A percentile compares a stretch with the other conserved stretches of the same genome.
Conservation (phyloP, 2,797 vertebrate genomes). For the Hydrophis major region DNA sequence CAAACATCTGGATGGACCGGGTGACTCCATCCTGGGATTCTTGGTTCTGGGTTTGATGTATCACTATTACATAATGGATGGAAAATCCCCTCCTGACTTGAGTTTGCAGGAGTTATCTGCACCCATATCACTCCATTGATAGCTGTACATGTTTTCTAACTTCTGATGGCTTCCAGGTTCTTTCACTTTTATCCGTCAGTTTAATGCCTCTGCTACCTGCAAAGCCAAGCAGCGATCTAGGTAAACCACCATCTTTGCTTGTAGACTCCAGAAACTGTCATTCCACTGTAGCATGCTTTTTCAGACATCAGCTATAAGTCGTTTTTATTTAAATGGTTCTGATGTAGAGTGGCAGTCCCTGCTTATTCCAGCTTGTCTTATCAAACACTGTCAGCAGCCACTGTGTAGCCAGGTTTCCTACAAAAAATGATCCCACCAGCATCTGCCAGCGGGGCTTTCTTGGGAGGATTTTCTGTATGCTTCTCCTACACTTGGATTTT, state of each 20-base stretch:
- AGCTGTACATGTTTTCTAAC: neutral
- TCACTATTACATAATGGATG: conserved; percentile 83
- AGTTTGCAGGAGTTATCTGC: conserved; percentile 8
- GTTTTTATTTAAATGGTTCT: conserved; percentile 46
- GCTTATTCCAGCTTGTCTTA: conserved; percentile 10
- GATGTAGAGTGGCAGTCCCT: conserved; percentile 12
- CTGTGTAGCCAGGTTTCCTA: neutral
- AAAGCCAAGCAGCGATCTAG: conserved; percentile 45
- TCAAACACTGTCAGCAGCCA: neutral
- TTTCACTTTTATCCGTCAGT: conserved; percentile 29
- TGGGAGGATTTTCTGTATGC: conserved; percentile 39
- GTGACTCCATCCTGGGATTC: conserved; percentile 79
- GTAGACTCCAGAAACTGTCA: neutral
- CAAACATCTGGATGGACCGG: conserved; percentile 84
- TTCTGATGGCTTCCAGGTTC: conserved; percentile 37
- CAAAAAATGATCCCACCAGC: neutral
- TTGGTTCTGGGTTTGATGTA: conserved; percentile 82
- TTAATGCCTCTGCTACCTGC: conserved; percentile 11
- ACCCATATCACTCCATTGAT: conserved; percentile 13
- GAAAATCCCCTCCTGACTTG: conserved; percentile 78
- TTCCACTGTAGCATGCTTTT: conserved; percentile 14
- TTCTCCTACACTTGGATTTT: conserved; percentile 55
- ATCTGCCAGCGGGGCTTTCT: neutral
- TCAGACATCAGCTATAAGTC: neutral
- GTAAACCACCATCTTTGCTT: neutral